Conservation (phyloP, 2,888 invertebrate genomes). For the Hypomecis atomaria region DNA sequence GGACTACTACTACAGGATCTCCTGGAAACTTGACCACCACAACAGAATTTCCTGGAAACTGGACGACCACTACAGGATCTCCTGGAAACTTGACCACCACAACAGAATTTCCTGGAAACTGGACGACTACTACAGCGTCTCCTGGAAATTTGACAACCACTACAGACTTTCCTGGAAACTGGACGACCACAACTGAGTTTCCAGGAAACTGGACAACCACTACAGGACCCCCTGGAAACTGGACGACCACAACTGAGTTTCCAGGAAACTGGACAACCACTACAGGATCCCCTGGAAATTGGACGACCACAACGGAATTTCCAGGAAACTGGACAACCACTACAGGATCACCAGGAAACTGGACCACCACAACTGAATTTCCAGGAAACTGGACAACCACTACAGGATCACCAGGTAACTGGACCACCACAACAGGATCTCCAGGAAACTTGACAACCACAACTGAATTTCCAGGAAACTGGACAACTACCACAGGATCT, state of each 20-base stretch:
- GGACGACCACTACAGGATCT: not conserved
- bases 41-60: not conserved
- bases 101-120: not conserved
- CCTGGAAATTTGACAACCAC: not conserved
- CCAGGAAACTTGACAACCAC: not conserved
- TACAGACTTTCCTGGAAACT: not conserved
- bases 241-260: not conserved
- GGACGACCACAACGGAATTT: not conserved
- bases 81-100: not conserved
- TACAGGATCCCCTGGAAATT: not conserved
- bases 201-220: not conserved
- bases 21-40: not conserved
- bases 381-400: not conserved
- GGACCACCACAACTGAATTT: not conserved
- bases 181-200: not conserved
- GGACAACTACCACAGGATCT: not conserved
- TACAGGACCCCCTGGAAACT: not conserved
- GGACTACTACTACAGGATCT: not conserved
- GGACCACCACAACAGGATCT: not conserved
- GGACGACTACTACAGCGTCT: not conserved
- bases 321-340: not conserved
- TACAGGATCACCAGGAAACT: not conserved
- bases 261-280: not conserved
- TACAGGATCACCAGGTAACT: not conserved
- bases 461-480: not conserved